phyloP scores from a whole-genome alignment of 1,140 invertebrate species.

The Copidosoma floridanum region DNA sequence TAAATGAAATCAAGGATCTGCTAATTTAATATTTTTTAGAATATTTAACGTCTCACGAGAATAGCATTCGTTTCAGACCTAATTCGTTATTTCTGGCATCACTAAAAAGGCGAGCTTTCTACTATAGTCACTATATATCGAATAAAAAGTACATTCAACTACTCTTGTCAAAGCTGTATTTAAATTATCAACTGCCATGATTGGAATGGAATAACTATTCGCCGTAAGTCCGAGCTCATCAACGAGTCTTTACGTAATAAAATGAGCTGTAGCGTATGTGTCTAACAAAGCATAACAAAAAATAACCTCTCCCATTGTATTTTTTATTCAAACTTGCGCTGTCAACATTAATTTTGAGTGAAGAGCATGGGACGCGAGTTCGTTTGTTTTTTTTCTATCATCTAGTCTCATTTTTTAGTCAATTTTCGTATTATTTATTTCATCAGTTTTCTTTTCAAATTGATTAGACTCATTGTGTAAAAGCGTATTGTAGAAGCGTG shows the following conservation, averaged over 20 bases:
- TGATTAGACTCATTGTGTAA: background rate
- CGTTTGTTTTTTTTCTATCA: background rate
- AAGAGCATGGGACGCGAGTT: background rate
- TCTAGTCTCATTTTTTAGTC: background rate
- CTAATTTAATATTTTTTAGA: slow-evolving; percentile 14
- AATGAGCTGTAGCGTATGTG: slow-evolving; percentile 1
- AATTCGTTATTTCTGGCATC: background rate
- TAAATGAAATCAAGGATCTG: slow-evolving; percentile 21
- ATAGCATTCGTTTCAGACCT: background rate
- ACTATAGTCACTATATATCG: background rate
- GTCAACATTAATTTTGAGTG: background rate
- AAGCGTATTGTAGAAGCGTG: background rate
- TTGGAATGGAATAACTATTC: background rate
- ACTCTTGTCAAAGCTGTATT: background rate
- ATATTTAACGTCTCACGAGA: slow-evolving; percentile 9
- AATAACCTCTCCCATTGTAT: background rate
- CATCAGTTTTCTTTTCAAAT: background rate
- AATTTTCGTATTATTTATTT: too few relatives aligned
- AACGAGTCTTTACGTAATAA: background rate
- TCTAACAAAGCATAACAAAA: background rate
- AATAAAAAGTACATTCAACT: background rate
- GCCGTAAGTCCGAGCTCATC: background rate
- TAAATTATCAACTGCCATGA: background rate
- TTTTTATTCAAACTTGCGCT: background rate
- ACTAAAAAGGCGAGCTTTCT: background rate